Evolutionary conservation across 2,113 vertebrate genomes (phyloP).

Genomic region (Micronisus gabar): DNA sequence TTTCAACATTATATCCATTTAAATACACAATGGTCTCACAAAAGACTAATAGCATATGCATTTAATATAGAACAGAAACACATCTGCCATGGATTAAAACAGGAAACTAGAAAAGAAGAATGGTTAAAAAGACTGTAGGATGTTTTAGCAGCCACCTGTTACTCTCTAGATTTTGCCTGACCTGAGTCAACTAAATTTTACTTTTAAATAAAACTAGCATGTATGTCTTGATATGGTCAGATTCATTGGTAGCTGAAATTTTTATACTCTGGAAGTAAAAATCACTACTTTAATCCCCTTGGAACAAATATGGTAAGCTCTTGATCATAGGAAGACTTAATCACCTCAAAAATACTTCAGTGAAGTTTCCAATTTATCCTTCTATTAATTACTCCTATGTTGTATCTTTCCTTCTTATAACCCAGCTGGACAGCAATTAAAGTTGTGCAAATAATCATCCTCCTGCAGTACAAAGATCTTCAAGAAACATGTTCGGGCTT

Average conservation of each 20-base stretch:
- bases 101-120: not conserved
- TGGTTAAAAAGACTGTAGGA: not conserved
- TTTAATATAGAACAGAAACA: not conserved
- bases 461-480: constrained; percentile 28
- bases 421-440: constrained; percentile 61
- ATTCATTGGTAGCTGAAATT: not conserved
- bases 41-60: not conserved
- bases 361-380: constrained; percentile 65
- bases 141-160: not conserved
- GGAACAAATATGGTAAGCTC: not conserved
- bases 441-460: constrained; percentile 56
- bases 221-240: not conserved
- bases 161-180: not conserved
- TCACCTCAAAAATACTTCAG: constrained; percentile 50
- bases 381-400: constrained; percentile 59
- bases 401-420: constrained; percentile 36
- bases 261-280: not conserved
- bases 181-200: not conserved
- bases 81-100: not conserved
- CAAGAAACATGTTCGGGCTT: constrained; percentile 55
- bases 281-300: not conserved
- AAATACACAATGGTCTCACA: not conserved
- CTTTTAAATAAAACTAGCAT: not conserved
- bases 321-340: constrained; percentile 53
- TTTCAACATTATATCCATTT: not conserved